phyloP scores from a whole-genome alignment of 2,797 vertebrate genomes.

The Pseudochaenichthys georgianus region DNA sequence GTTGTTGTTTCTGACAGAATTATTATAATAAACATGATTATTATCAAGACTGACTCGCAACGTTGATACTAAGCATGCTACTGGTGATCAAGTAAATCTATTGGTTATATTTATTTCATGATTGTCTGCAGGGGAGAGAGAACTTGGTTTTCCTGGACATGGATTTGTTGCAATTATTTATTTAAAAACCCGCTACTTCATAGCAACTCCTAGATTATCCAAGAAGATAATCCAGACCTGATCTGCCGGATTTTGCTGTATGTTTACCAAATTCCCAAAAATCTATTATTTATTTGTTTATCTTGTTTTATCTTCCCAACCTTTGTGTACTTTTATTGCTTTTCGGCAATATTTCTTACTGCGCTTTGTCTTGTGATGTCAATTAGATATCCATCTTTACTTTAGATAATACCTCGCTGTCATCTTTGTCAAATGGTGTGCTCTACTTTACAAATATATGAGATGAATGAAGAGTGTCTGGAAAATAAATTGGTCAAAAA shows the following conservation, averaged over 20 bases:
- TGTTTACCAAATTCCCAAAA: not conserved
- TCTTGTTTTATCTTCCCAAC: not conserved
- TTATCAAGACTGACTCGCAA: slow-evolving; percentile 9
- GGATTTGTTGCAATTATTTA: not conserved
- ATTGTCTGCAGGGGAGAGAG: not conserved
- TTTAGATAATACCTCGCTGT: not conserved
- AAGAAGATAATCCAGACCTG: not conserved
- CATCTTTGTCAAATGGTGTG: slow-evolving; percentile 11
- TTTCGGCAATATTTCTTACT: slow-evolving; percentile 6
- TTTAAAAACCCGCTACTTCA: not conserved
- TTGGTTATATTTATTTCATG: slow-evolving; percentile 13
- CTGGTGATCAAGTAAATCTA: slow-evolving; percentile 7
- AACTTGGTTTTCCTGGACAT: not conserved
- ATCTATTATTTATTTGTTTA: not conserved
- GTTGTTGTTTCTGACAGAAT: slow-evolving; percentile 29
- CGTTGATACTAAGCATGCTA: slow-evolving; percentile 11
- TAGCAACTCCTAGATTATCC: slow-evolving; percentile 3
- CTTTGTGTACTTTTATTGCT: not conserved
- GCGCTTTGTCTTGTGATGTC: slow-evolving; percentile 10
- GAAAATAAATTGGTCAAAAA: not conserved
- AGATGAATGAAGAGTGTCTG: not conserved
- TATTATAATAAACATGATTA: slow-evolving; percentile 21
- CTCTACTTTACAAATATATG: slow-evolving; percentile 6
- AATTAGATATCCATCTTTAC: slow-evolving; percentile 12
- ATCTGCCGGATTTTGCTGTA: no score